These are phyloP conservation scores for Bhutanitis thaidina DNA, from an alignment of 2,888 invertebrate species.

Conservation along the genomic window DNA sequence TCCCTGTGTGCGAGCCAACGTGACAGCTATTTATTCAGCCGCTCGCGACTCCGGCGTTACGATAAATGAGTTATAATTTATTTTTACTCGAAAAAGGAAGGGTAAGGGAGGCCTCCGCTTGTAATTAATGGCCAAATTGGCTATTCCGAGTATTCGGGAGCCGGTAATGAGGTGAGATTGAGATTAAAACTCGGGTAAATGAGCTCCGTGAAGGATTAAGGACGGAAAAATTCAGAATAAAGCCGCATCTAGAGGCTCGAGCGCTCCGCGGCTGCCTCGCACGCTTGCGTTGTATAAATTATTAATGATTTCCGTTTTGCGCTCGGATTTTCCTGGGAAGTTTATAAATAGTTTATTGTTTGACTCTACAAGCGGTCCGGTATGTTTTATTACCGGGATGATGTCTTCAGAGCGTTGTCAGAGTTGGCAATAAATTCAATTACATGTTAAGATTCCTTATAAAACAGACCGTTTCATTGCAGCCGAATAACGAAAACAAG, in stretches of 20 bases:
- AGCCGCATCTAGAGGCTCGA: background rate
- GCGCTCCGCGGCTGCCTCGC: constrained; percentile 6
- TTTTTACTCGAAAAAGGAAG: constrained; percentile 76
- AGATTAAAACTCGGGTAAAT: constrained; percentile 76
- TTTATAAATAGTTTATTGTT: constrained; percentile 20
- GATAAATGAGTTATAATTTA: constrained; percentile 79
- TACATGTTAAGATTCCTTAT: too few species aligned
- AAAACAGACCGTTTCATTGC: too few species aligned
- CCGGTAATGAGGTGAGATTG: constrained; percentile 77
- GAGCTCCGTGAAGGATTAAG: constrained; percentile 67
- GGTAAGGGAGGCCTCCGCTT: constrained; percentile 53
- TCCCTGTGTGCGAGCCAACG: constrained; percentile 50
- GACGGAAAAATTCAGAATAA: constrained; percentile 35
- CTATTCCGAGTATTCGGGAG: constrained; percentile 75
- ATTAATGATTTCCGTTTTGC: constrained; percentile 33
- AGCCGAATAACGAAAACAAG: too few species aligned
- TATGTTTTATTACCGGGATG: constrained; percentile 11
- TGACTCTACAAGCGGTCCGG: constrained; percentile 10
- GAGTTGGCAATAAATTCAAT: background rate
- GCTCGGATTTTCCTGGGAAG: constrained; percentile 17
- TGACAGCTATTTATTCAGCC: constrained; percentile 66
- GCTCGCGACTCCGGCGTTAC: constrained; percentile 49
- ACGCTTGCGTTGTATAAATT: constrained; percentile 27
- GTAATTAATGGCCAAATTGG: constrained; percentile 78
- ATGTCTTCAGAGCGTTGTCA: background rate